Evolutionary conservation across 2,888 invertebrate genomes (phyloP).

Genomic region (Rhamphomyia laevipes): DNA sequence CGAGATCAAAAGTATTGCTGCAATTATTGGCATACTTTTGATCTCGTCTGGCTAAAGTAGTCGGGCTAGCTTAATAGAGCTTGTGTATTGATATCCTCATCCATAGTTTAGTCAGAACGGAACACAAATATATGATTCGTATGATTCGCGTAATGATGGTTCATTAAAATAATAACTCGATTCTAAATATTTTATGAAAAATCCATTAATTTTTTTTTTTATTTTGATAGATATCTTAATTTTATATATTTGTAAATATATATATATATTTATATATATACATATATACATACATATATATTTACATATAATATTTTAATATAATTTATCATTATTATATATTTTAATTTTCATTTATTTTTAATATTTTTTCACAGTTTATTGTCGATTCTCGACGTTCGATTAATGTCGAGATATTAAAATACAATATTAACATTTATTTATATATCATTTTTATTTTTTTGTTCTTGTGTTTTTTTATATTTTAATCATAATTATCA

Average conservation of each 20-base stretch:
- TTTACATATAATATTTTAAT: no score
- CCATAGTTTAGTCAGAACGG: no score
- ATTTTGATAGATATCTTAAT: background rate
- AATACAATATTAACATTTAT: constrained; percentile 19
- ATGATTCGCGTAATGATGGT: no score
- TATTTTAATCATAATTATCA: no score
- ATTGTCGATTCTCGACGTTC: constrained; percentile 39
- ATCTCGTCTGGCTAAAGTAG: no score
- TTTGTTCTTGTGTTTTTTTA: background rate
- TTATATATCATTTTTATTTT: constrained; percentile 2
- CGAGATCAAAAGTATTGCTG: no score
- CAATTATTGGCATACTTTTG: no score
- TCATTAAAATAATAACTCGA: background rate
- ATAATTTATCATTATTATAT: background rate
- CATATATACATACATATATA: no score
- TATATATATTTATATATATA: background rate
- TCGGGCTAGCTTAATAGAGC: no score
- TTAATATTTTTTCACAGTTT: constrained; percentile 35
- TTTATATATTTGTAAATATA: background rate
- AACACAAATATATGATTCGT: no score
- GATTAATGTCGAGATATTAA: constrained; percentile 37
- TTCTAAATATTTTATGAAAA: background rate
- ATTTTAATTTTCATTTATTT: background rate
- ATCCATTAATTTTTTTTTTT: constrained; percentile 3
- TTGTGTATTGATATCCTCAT: no score